Percentiles rank a stretch among this genome's conserved stretches.
phyloP scores from a whole-genome alignment of 2,797 vertebrate genomes.

The Rhinatrema bivittatum region DNA sequence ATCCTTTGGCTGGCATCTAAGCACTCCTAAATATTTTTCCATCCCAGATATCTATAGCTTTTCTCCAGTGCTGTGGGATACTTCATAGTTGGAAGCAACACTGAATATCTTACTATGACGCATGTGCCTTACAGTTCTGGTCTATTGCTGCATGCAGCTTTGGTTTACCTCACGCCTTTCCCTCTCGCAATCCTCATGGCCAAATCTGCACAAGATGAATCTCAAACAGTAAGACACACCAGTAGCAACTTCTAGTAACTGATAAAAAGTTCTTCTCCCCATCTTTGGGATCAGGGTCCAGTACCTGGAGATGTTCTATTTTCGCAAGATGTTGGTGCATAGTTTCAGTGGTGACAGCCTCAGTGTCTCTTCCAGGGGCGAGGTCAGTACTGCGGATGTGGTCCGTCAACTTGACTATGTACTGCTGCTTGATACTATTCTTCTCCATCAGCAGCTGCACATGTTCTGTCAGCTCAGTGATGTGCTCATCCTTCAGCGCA shows the following conservation, averaged over 20 bases:
- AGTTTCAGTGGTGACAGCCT: slow-evolving; percentile 30
- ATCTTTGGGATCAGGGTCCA: background rate
- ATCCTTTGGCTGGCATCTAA: too few species aligned
- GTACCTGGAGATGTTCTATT: slow-evolving; percentile 77
- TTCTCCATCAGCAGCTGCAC: slow-evolving; percentile 71
- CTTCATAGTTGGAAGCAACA: too few species aligned
- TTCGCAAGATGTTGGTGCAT: slow-evolving; percentile 61
- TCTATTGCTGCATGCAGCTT: too few species aligned
- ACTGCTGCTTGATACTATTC: slow-evolving; percentile 78
- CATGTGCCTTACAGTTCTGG: too few species aligned
- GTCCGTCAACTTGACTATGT: slow-evolving; percentile 76
- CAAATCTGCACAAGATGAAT: too few species aligned
- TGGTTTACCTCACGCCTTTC: too few species aligned
- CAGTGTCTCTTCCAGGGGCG: slow-evolving; percentile 5
- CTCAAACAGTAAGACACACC: too few species aligned
- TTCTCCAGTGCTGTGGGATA: too few species aligned
- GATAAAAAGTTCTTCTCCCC: background rate
- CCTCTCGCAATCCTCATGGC: too few species aligned
- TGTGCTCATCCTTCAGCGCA: slow-evolving; percentile 50
- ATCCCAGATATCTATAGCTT: too few species aligned
- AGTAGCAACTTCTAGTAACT: background rate
- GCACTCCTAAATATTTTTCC: too few species aligned
- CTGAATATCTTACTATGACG: too few species aligned
- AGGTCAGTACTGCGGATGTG: slow-evolving; percentile 55
- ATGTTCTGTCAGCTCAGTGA: slow-evolving; percentile 61